A percentile compares a stretch with the other conserved stretches of the same genome.
Conservation (phyloP, 2,113 vertebrate species). For the Halcyon senegalensis region DNA sequence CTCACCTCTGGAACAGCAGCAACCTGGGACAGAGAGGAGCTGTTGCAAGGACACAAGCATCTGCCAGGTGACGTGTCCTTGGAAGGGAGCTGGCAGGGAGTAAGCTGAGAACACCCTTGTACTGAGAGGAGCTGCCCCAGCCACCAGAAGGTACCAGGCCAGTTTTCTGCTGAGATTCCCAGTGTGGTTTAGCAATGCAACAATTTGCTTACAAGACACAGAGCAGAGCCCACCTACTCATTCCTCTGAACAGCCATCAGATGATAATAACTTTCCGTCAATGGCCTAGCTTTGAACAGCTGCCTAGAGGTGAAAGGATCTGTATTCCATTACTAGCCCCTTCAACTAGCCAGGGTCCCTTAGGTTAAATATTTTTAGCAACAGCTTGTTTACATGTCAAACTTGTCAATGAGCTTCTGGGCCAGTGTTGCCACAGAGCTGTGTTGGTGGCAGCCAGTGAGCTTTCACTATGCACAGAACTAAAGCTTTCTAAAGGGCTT, state of each 20-base stretch:
- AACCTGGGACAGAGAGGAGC: neutral
- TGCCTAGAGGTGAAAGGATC: slow-evolving; percentile 66
- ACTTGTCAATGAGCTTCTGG: slow-evolving; percentile 59
- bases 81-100: neutral
- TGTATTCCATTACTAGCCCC: slow-evolving; percentile 59
- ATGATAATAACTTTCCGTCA: neutral
- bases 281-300: slow-evolving; percentile 25
- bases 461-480: neutral
- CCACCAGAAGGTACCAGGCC: neutral
- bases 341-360: slow-evolving; percentile 20
- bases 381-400: slow-evolving; percentile 70
- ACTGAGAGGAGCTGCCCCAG: neutral
- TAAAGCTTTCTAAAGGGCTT: slow-evolving; percentile 46
- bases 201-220: neutral
- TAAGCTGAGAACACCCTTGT: neutral
- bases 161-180: neutral
- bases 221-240: slow-evolving; percentile 39
- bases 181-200: neutral
- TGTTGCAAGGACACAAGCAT: neutral
- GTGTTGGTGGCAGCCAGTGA: slow-evolving; percentile 21
- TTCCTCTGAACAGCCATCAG: neutral
- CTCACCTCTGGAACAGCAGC: neutral
- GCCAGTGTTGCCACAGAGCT: slow-evolving; percentile 34
- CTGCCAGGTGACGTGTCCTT: neutral
- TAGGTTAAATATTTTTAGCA: slow-evolving; percentile 71